These are phyloP conservation scores for Montipora efflorescens DNA, from an alignment of 64 coral and sea anemone genomes.

Conservation along the genomic window DNA sequence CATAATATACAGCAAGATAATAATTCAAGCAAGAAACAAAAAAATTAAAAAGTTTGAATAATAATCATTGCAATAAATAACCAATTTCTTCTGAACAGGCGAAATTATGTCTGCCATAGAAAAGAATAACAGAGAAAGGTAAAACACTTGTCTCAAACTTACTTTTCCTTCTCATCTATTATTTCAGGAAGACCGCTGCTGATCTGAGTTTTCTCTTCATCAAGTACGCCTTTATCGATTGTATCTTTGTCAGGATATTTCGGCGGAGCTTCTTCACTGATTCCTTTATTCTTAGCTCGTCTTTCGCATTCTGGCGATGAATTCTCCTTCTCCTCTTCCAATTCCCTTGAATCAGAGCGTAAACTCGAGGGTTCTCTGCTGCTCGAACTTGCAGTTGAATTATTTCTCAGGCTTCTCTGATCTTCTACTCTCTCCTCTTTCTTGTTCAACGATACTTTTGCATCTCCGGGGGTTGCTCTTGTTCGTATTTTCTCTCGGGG, in stretches of 20 bases:
- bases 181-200: neutral
- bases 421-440: neutral
- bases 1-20: too few species aligned
- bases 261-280: slow-evolving; percentile 42
- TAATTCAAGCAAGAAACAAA: too few species aligned
- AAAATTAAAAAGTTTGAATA: too few species aligned
- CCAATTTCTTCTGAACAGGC: too few species aligned
- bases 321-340: neutral
- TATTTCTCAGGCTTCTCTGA: neutral
- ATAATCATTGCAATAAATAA: too few species aligned
- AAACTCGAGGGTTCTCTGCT: neutral
- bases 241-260: neutral
- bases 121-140: neutral
- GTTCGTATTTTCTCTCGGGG: slow-evolving; percentile 67
- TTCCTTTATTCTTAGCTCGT: neutral
- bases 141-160: neutral
- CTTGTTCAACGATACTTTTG: neutral
- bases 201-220: neutral
- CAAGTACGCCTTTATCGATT: neutral
- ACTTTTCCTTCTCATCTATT: slow-evolving; percentile 10
- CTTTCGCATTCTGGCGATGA: slow-evolving; percentile 66
- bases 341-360: neutral
- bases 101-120: too few species aligned
- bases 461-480: neutral
- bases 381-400: neutral